Percentiles rank a stretch among this genome's conserved stretches.
These are phyloP conservation scores for Acrobasis repandana DNA, from an alignment of 2,888 invertebrate species.

Conservation along the genomic window DNA sequence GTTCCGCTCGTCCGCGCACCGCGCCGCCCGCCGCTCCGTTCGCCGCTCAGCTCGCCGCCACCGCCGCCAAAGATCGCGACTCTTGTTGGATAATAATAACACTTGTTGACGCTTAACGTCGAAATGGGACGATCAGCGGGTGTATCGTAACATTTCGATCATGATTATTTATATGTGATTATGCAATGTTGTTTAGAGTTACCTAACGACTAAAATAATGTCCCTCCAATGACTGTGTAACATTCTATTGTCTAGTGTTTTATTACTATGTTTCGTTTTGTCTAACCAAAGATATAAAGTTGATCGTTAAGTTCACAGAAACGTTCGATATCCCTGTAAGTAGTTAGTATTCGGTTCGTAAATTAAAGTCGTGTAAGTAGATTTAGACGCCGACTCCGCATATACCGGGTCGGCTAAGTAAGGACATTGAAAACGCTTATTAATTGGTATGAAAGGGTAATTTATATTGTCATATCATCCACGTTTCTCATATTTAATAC, in stretches of 20 bases:
- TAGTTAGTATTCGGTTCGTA: slow-evolving; percentile 78
- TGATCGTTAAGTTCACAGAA: slow-evolving; percentile 67
- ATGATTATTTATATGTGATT: slow-evolving; percentile 77
- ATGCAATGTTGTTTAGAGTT: slow-evolving; percentile 80
- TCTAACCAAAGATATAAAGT: slow-evolving; percentile 78
- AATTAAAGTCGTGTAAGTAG: slow-evolving; percentile 77
- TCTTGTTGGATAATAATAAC: slow-evolving; percentile 68
- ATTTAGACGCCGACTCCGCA: slow-evolving; percentile 70
- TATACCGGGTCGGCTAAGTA: slow-evolving; percentile 74
- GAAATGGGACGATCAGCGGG: slow-evolving; percentile 69
- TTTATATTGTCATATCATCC: slow-evolving; percentile 84
- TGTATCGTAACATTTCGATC: slow-evolving; percentile 74
- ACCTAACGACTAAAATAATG: slow-evolving; percentile 76
- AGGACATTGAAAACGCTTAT: slow-evolving; percentile 84
- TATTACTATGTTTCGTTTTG: slow-evolving; percentile 74
- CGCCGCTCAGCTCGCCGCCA: slow-evolving; percentile 24
- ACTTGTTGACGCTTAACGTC: slow-evolving; percentile 80
- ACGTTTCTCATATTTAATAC: slow-evolving; percentile 83
- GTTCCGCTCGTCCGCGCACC: not conserved
- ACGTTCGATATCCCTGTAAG: slow-evolving; percentile 74
- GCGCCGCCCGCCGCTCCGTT: slow-evolving; percentile 32
- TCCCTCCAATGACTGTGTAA: slow-evolving; percentile 81
- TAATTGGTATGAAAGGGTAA: slow-evolving; percentile 84
- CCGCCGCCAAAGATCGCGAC: slow-evolving; percentile 29
- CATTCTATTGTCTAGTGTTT: slow-evolving; percentile 76